Conservation (phyloP, 2,797 vertebrate species). For the Serranus cabrilla region DNA sequence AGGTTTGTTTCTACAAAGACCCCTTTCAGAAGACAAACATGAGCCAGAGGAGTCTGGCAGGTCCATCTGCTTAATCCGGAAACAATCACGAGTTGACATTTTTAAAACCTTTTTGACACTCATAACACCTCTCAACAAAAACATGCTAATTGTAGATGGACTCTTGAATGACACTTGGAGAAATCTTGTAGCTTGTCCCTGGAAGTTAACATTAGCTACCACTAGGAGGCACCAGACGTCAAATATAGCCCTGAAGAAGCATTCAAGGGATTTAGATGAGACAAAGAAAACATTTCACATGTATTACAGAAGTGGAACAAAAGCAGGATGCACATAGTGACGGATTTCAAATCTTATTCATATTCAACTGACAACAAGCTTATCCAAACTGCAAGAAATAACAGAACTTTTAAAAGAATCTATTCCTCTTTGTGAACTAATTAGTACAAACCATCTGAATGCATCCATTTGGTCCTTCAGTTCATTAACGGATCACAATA, state of each 20-base stretch:
- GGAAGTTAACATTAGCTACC: constrained; percentile 26
- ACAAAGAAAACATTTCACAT: not conserved
- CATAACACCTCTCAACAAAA: not conserved
- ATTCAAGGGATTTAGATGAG: constrained; percentile 6
- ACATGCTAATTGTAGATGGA: not conserved
- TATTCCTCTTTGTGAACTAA: not conserved
- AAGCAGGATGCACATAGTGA: not conserved
- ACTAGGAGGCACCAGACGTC: constrained; percentile 50
- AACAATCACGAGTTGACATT: constrained; percentile 1
- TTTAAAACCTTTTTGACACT: constrained; percentile 1
- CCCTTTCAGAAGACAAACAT: not conserved
- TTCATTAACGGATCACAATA: constrained; percentile 11
- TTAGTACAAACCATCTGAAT: not conserved
- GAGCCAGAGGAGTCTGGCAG: not conserved
- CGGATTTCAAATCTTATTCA: not conserved
- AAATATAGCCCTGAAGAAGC: constrained; percentile 24
- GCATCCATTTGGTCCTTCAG: constrained; percentile 11
- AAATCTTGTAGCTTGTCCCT: not conserved
- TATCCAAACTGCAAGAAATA: not conserved
- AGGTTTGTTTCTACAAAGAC: constrained; percentile 27
- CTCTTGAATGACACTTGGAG: not conserved
- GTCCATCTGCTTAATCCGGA: not conserved
- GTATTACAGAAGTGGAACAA: constrained; percentile 3
- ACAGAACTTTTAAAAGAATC: constrained; percentile 26
- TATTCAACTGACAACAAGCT: not conserved